Conservation (phyloP, 2,888 invertebrate genomes). For the Eudemis profundana region DNA sequence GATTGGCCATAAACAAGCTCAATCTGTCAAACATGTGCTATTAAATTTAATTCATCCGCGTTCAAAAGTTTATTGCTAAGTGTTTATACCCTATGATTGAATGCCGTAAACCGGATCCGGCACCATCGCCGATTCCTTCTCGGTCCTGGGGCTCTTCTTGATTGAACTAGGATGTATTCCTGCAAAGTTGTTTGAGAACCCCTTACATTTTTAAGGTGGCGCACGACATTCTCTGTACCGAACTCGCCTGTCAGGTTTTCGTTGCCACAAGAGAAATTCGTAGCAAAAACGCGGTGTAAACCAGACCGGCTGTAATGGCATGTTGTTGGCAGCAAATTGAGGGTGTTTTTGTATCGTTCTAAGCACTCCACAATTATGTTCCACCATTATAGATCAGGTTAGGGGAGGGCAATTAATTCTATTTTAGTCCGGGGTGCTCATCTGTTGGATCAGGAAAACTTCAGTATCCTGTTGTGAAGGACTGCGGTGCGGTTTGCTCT, state of each 20-base stretch:
- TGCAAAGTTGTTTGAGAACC: background rate
- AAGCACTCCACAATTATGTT: conserved; percentile 31
- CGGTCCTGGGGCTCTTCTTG: background rate
- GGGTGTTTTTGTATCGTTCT: conserved; percentile 31
- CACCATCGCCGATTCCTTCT: conserved; percentile 9
- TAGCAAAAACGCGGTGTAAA: conserved; percentile 31
- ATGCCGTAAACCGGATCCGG: conserved; percentile 19
- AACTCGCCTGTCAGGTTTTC: conserved; percentile 27
- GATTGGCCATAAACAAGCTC: conserved; percentile 34
- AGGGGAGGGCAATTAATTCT: conserved; percentile 25
- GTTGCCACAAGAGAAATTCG: conserved; percentile 38
- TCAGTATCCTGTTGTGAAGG: conserved; percentile 16
- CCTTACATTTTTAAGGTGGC: conserved; percentile 33
- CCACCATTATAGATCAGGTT: conserved; percentile 36
- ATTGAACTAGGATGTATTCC: background rate
- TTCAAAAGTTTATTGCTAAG: conserved; percentile 28
- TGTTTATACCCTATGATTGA: conserved; percentile 27
- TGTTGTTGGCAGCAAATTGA: conserved; percentile 38
- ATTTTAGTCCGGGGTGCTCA: conserved; percentile 19
- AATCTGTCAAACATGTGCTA: conserved; percentile 26
- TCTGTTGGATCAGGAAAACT: conserved; percentile 30
- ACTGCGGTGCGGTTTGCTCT: background rate
- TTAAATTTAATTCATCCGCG: conserved; percentile 35
- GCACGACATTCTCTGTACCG: conserved; percentile 20
- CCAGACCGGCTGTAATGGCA: conserved; percentile 28